These are phyloP conservation scores for Euleptes europaea DNA, from an alignment of 2,113 vertebrate species.

Conservation along the genomic window DNA sequence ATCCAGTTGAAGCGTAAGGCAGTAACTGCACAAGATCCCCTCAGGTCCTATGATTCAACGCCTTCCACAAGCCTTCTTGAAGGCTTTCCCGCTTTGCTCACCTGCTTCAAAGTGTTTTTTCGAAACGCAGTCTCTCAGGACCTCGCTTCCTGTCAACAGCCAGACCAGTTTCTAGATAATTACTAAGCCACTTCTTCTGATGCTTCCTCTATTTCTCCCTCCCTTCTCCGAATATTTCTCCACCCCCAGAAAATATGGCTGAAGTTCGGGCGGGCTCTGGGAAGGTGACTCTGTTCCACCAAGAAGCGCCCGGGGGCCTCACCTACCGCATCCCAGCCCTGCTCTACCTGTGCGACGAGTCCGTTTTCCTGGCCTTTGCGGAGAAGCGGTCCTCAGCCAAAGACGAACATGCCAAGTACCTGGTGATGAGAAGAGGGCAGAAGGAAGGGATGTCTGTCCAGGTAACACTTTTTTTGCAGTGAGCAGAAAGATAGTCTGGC, in stretches of 20 bases:
- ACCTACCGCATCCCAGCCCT: constrained; percentile 87
- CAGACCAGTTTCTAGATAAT: no score
- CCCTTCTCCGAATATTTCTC: constrained; percentile 14
- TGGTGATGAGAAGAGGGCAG: constrained; percentile 79
- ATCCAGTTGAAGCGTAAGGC: no score
- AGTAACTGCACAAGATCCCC: no score
- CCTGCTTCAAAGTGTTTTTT: no score
- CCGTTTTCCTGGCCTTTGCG: constrained; percentile 79
- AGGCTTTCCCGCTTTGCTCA: no score
- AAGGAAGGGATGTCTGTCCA: constrained; percentile 67
- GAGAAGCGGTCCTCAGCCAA: constrained; percentile 71
- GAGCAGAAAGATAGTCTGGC: constrained; percentile 56
- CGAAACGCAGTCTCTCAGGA: no score
- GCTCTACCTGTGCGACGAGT: constrained; percentile 73
- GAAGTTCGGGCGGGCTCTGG: neutral
- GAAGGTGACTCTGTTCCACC: constrained; percentile 74
- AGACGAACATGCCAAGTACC: constrained; percentile 70
- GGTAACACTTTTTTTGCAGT: constrained; percentile 75
- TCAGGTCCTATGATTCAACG: no score
- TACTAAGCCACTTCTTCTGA: neutral
- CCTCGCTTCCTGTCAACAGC: no score
- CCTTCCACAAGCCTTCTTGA: no score
- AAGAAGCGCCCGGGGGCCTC: constrained; percentile 65
- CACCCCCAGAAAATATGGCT: constrained; percentile 51
- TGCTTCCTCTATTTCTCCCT: neutral